Evolutionary conservation across 2,113 vertebrate genomes (phyloP), one percentile per base, ranked within the genome.

Genomic region (Indri indri): DNA sequence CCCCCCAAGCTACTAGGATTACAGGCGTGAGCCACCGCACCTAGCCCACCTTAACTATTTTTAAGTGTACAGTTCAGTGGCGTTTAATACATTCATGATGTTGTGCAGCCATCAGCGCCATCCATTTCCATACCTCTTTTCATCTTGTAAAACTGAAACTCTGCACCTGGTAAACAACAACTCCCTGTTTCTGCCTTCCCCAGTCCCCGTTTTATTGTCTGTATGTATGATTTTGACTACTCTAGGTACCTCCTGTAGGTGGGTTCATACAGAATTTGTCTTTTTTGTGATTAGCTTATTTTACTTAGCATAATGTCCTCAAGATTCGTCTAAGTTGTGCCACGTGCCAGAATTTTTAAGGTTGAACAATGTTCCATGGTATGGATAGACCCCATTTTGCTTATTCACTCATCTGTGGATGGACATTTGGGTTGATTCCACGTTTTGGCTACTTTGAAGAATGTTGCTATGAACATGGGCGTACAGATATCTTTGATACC

Each of bases 1-100:
- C 37, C 37, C 40, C 68, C n/a, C 20, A 71, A 23, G 25, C 9
- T 25, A 20, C 20, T 71, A 20, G 68, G 68, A 40, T 71, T 71
- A 71, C 10, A 40, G n/a, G n/a, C 22, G 9, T 71, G 20, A 71
- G 68, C 37, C 68, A 5, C 10, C 10, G 4, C 0, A 0, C n/a
- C 37, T 6, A 37, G 68, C 37, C 54, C 54, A 57, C 22, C 54
- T 57, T 57, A 57, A 57, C 7, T 57, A 5, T 54, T 18, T 54
- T 54, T 54, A 22, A 22, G 54, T 57, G 54, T 22, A 8, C 54
- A 57, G 7, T 57, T 22, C 54, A 57, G 20, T 57, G 54, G 54
- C 8, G 54, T 57, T 57, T 57, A 6, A 57, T 22, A 22, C 20
- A 57, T 22, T 22, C 54, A 22, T 20, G 20, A 8, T 57, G 20